Percentiles rank a stretch among this genome's conserved stretches.
Evolutionary conservation across 2,888 invertebrate genomes (phyloP).

Genomic region (Luperina nickerlii): DNA sequence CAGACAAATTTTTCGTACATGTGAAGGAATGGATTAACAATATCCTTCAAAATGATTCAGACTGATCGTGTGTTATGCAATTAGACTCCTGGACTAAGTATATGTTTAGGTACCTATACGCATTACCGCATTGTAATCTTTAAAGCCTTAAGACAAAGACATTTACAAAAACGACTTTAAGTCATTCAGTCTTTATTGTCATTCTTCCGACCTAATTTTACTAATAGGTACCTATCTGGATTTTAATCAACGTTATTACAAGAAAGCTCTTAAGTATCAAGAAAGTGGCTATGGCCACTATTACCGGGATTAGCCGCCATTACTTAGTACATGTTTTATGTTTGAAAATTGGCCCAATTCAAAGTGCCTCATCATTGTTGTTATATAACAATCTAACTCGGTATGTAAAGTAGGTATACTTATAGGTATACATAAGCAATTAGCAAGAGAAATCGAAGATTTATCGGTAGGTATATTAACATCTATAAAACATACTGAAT

Average conservation of each 20-base stretch:
- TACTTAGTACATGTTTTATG: constrained; percentile 28
- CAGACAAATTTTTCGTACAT: neutral
- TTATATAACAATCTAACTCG: constrained; percentile 11
- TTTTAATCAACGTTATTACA: constrained; percentile 36
- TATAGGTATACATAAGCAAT: constrained; percentile 23
- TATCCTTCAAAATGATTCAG: neutral
- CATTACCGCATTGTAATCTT: neutral
- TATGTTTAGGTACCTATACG: neutral
- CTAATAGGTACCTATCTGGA: constrained; percentile 20
- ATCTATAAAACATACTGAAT: constrained; percentile 49
- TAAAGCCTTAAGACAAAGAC: constrained; percentile 2
- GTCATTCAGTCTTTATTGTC: neutral
- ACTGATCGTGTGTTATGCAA: neutral
- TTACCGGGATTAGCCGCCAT: constrained; percentile 2
- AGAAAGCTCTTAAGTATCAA: constrained; percentile 18
- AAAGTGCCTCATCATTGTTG: constrained; percentile 7
- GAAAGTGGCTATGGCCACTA: neutral
- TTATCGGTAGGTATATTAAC: constrained; percentile 43
- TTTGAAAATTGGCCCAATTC: constrained; percentile 17
- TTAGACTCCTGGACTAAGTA: neutral
- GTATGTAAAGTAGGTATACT: neutral
- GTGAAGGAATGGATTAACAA: neutral
- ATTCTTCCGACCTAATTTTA: constrained; percentile 25
- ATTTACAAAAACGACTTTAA: neutral
- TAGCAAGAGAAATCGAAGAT: constrained; percentile 43